Evolutionary conservation across 2,888 invertebrate genomes (phyloP).

Genomic region (Cremastinae sp.): DNA sequence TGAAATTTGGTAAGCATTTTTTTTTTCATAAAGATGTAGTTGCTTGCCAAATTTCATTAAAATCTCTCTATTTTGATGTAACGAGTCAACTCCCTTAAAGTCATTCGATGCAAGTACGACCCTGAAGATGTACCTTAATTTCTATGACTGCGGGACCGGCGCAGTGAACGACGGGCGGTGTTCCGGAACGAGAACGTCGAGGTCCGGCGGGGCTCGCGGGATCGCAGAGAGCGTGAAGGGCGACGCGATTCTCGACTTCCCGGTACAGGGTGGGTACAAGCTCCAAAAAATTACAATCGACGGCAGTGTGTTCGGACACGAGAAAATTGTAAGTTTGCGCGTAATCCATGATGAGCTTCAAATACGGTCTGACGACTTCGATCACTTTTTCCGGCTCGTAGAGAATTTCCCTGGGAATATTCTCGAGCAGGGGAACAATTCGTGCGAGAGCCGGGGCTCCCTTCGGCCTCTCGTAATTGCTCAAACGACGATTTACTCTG

Average conservation of each 20-base stretch:
- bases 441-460: conserved; percentile 82
- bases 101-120: too few species aligned
- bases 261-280: conserved; percentile 84
- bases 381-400: conserved; percentile 80
- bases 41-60: too few species aligned
- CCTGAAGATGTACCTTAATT: conserved; percentile 82
- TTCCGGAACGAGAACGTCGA: conserved; percentile 76
- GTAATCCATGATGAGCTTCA: conserved; percentile 80
- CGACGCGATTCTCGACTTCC: conserved; percentile 81
- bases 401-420: conserved; percentile 78
- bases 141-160: conserved; percentile 84
- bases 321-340: conserved; percentile 83
- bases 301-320: conserved; percentile 85
- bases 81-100: too few species aligned
- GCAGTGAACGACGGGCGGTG: conserved; percentile 82
- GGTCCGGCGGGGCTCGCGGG: conserved; percentile 71
- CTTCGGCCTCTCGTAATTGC: conserved; percentile 85
- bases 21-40: too few species aligned
- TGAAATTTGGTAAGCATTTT: too few species aligned
- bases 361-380: conserved; percentile 80
- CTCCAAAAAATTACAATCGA: conserved; percentile 85
- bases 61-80: too few species aligned
- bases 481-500: conserved; percentile 83
- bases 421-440: conserved; percentile 80
- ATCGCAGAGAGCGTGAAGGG: conserved; percentile 82